Evolutionary conservation across 2,888 invertebrate genomes (phyloP), one percentile per base, ranked within the genome.

Genomic region (Gerosis bhagava): DNA sequence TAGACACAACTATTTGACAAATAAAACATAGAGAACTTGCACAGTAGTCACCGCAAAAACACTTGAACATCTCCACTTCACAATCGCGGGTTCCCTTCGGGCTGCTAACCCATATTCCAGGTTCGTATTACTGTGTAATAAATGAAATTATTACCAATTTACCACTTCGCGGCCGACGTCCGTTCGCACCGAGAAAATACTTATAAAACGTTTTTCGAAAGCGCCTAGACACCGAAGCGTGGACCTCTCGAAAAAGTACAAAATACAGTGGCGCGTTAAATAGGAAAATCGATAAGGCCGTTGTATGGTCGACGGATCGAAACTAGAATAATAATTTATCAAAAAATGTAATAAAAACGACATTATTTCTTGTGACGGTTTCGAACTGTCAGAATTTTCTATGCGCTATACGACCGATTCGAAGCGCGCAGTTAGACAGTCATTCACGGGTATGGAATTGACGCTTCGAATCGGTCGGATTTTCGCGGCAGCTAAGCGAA

Each of bases 321-420:
- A 86, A 83, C 79, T 83, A 80, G 75, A 80, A 86, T 82, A 80
- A 82, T 80, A 81, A 84, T 87, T 87, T 84, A 87, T 86, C 87
- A 86, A 88, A 88, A 88, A 84, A 83, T 87, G 76, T 86, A 88
- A 86, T 88, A 88, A 84, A 87, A 87, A 86, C 83, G 82, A 82
- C 87, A 89, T 88, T 82, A 87, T 87, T 86, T 82, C 81, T 77
- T 71, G 76, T 82, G 80, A 82, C 83, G 73, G 80, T 70, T 67
- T 63, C 68, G 76, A 83, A 68, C 86, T 87, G 87, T 86, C 87
- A 88, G 77, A 86, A 81, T 82, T 87, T 87, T 84, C 83, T 83
- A 72, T 63, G 70, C 70, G 63, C 60, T 74, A 77, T 45, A 13
- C 59, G 52, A 34, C 56, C 50, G 35, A 56, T 51, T 59, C 49